Percentiles rank a stretch among this genome's conserved stretches.
Conservation (phyloP, 2,888 invertebrate genomes). For the Hyposoter didymator region DNA sequence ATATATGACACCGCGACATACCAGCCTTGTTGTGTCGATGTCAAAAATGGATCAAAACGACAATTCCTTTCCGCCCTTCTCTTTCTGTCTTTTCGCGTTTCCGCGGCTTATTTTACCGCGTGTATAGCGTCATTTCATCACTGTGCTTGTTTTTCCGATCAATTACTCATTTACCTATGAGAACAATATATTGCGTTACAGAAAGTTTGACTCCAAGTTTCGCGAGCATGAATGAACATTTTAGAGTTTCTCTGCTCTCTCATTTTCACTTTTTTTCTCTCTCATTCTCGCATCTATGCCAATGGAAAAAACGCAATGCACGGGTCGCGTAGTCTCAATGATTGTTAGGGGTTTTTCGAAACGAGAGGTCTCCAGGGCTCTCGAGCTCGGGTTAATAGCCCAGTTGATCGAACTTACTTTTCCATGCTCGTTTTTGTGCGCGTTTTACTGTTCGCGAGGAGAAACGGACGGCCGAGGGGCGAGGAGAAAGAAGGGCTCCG, state of each 20-base stretch:
- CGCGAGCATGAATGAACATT: neutral
- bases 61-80: neutral
- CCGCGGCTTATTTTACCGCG: neutral
- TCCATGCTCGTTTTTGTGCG: conserved; percentile 62
- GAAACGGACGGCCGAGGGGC: neutral
- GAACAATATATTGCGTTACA: neutral
- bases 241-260: neutral
- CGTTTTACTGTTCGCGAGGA: conserved; percentile 9
- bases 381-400: conserved; percentile 64
- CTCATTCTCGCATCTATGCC: neutral
- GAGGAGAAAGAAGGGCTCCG: neutral
- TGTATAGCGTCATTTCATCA: too few relatives aligned
- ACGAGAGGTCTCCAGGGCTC: conserved; percentile 50
- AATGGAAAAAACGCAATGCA: conserved; percentile 17
- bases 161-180: conserved; percentile 2
- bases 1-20: conserved; percentile 14
- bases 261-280: neutral
- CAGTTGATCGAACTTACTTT: conserved; percentile 68
- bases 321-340: conserved; percentile 13
- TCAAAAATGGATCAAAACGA: neutral
- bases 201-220: neutral
- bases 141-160: neutral
- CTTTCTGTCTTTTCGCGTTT: neutral
- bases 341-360: conserved; percentile 20
- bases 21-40: neutral